Base-by-base conservation (phyloP, 2,888 invertebrate genomes). In the Scrobipalpa costella region DNA sequence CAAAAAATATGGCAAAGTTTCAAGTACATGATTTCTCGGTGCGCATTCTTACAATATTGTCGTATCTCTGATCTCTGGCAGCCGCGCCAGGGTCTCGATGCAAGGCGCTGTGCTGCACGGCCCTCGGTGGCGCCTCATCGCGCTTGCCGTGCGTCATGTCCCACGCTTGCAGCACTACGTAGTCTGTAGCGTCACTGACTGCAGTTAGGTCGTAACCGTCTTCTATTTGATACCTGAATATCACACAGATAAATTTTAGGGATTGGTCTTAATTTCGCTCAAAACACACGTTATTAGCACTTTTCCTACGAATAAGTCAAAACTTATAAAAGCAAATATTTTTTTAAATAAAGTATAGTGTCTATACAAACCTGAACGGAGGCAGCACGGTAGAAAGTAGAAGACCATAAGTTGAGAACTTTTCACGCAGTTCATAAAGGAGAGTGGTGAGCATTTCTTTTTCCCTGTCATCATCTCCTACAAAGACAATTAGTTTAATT, bases 141-240 rank as follows among this genome's bases (percentile, higher is more conserved):
- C 87, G 73, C 90, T 87, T 76, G 81, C 80, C 77, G 64, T 90
- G 88, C 0, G 87, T 88, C 89, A 90, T 90, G 64, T 90, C 91
- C 86, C 94, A 96, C 0, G 95, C 93, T 84, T 94, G 94, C 6
- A 96, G 80, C 47, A 94, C 93, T 1, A 95, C 90, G 73, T 95
- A 93, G 80, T 96, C 95, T 0, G 94, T 93, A 13, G 93, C 86
- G 5, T 92, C 88, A 52, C 93, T 91, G 0, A 96, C 85, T 58
- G 93, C 93, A 11, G 89, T 83, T 1, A 95, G 92, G 64, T 94
- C 93, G 73, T 93, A 94, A 0, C 94, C 94, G 71, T 95, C 94
- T 72, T 95, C 94, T 50, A 94, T 91, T 69, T 93, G 92, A 72
- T 91, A 92, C 69, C 92, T 90, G 84, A 15, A 27, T 5, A 2